phyloP scores from a whole-genome alignment of 2,888 invertebrate genomes.

The Oscheius sp. region DNA sequence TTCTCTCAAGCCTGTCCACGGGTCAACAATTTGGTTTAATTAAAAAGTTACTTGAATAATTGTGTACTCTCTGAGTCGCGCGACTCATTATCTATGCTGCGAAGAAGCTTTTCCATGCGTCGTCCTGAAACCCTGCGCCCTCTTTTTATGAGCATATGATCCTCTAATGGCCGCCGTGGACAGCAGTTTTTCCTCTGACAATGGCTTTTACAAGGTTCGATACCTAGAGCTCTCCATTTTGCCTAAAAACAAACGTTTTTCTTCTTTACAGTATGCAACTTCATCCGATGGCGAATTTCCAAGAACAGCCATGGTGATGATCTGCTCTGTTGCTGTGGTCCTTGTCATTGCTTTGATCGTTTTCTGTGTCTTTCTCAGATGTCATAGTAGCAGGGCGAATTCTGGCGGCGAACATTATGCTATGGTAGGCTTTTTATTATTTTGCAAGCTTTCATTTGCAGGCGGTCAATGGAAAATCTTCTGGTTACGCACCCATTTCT shows the following conservation, averaged over 20 bases:
- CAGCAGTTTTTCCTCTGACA: slow-evolving; percentile 3
- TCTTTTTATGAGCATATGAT: neutral
- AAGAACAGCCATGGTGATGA: slow-evolving; percentile 58
- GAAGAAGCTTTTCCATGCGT: slow-evolving; percentile 10
- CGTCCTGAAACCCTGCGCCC: neutral
- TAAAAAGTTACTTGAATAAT: slow-evolving; percentile 19
- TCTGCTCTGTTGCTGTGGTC: slow-evolving; percentile 59
- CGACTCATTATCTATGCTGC: slow-evolving; percentile 14
- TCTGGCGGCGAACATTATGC: slow-evolving; percentile 56
- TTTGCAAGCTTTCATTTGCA: neutral
- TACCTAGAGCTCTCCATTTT: neutral
- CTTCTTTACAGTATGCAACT: slow-evolving; percentile 25
- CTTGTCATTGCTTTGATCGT: slow-evolving; percentile 59
- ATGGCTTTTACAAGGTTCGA: slow-evolving; percentile 8
- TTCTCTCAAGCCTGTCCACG: no score
- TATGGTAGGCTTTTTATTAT: slow-evolving; percentile 38
- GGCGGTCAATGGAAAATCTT: slow-evolving; percentile 29
- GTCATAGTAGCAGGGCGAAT: slow-evolving; percentile 53
- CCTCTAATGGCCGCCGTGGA: slow-evolving; percentile 3
- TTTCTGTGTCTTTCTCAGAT: slow-evolving; percentile 61
- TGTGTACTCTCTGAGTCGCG: slow-evolving; percentile 11
- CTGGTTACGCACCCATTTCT: slow-evolving; percentile 66
- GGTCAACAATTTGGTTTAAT: slow-evolving; percentile 12
- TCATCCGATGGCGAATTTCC: slow-evolving; percentile 45
- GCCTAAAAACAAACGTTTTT: no score